A percentile compares a stretch with the other conserved stretches of the same genome.
Conservation (phyloP, 2,113 vertebrate genomes). For the Indicator indicator region DNA sequence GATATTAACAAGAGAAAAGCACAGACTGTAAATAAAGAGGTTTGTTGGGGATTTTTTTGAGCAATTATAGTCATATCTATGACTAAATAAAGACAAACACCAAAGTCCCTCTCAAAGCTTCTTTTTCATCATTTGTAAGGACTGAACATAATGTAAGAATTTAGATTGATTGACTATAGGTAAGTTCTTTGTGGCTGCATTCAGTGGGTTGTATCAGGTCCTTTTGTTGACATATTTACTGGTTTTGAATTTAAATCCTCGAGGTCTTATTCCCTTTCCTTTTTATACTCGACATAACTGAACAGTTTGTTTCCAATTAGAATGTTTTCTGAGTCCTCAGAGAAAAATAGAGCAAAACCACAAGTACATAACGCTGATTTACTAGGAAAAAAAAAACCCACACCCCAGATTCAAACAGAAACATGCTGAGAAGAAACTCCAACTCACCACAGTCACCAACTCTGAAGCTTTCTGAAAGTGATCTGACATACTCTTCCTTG, state of each 20-base stretch:
- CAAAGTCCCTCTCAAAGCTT: neutral
- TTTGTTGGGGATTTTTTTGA: neutral
- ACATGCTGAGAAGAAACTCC: neutral
- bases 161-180: neutral
- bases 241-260: neutral
- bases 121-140: neutral
- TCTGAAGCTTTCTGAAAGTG: slow-evolving; percentile 83
- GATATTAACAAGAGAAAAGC: neutral
- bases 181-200: neutral
- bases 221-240: slow-evolving; percentile 48
- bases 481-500: slow-evolving; percentile 81
- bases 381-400: neutral
- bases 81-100: neutral
- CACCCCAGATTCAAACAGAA: neutral
- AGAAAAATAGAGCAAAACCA: slow-evolving; percentile 24
- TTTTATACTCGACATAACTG: neutral
- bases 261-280: neutral
- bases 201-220: neutral
- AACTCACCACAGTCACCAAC: slow-evolving; percentile 91
- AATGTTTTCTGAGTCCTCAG: slow-evolving; percentile 23
- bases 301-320: slow-evolving; percentile 45
- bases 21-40: neutral
- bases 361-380: neutral
- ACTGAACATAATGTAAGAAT: neutral
- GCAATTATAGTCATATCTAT: neutral